These are phyloP conservation scores for Novumbra hubbsi DNA, from an alignment of 2,797 vertebrate genomes.

Conservation along the genomic window DNA sequence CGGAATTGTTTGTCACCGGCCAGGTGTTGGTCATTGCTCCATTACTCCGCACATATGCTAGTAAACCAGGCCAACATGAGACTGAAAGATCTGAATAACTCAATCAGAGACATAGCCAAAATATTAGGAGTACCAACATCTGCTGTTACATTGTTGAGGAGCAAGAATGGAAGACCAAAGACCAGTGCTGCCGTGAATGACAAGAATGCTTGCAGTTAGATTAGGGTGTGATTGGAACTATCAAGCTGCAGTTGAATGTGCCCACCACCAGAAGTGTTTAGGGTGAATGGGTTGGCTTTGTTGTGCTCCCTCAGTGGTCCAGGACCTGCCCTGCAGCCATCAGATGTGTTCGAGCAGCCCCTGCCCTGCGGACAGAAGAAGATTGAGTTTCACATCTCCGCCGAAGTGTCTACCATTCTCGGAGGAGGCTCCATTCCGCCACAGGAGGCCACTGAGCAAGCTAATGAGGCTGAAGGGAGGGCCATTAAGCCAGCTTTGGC, in stretches of 20 bases:
- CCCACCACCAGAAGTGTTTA: background rate
- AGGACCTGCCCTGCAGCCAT: slow-evolving; percentile 79
- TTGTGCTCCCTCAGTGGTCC: slow-evolving; percentile 68
- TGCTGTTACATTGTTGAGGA: too few relatives aligned
- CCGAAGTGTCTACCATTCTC: slow-evolving; percentile 71
- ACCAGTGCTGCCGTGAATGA: too few relatives aligned
- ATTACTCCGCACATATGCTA: too few relatives aligned
- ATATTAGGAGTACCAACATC: too few relatives aligned
- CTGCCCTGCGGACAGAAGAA: slow-evolving; percentile 81
- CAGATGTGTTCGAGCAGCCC: slow-evolving; percentile 92
- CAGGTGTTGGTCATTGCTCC: too few relatives aligned
- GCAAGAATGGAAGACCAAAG: too few relatives aligned
- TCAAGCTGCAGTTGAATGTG: slow-evolving; percentile 20
- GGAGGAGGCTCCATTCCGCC: slow-evolving; percentile 57
- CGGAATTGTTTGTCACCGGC: too few relatives aligned
- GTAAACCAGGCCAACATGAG: too few relatives aligned
- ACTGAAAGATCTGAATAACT: too few relatives aligned
- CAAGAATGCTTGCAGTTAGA: too few relatives aligned
- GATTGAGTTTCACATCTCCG: slow-evolving; percentile 93
- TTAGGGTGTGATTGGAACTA: slow-evolving; percentile 42
- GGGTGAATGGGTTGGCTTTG: background rate
- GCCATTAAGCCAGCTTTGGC: too few relatives aligned
- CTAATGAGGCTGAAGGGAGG: slow-evolving; percentile 65
- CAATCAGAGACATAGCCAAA: too few relatives aligned
- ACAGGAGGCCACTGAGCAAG: slow-evolving; percentile 57